A percentile compares a stretch with the other conserved stretches of the same genome.
phyloP scores from a whole-genome alignment of 1,140 invertebrate genomes.

The Scaptodrosophila lebanonensis region DNA sequence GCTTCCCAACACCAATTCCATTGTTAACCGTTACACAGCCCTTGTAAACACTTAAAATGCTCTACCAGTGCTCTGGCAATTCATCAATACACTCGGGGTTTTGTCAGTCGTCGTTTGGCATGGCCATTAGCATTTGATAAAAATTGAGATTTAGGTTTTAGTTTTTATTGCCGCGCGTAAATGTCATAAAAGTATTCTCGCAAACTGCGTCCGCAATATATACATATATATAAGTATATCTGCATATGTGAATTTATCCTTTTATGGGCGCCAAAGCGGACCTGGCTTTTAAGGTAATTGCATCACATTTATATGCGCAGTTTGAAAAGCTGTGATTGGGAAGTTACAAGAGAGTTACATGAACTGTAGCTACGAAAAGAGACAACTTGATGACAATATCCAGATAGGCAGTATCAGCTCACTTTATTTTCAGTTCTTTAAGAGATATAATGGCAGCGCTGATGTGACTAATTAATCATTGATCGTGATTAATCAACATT shows the following conservation, averaged over 20 bases:
- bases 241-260: slow-evolving; percentile 19
- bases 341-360: too few species aligned
- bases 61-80: slow-evolving; percentile 15
- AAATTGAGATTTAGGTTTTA: slow-evolving; percentile 42
- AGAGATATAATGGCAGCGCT: too few species aligned
- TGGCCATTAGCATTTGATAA: slow-evolving; percentile 43
- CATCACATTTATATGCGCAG: slow-evolving; percentile 34
- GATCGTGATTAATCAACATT: too few species aligned
- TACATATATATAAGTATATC: slow-evolving; percentile 1
- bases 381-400: too few species aligned
- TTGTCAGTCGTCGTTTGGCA: slow-evolving; percentile 14
- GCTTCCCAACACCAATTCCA: slow-evolving; percentile 11
- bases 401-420: too few species aligned
- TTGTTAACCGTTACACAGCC: slow-evolving; percentile 16
- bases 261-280: slow-evolving; percentile 20
- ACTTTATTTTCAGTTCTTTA: too few species aligned
- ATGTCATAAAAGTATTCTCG: slow-evolving; percentile 47
- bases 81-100: slow-evolving; percentile 20
- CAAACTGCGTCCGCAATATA: slow-evolving; percentile 17
- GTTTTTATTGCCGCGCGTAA: slow-evolving; percentile 48
- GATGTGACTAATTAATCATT: too few species aligned
- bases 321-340: too few species aligned
- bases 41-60: slow-evolving; percentile 35
- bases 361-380: too few species aligned
- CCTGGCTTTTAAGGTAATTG: slow-evolving; percentile 48